Percentiles rank a stretch among this genome's conserved stretches.
phyloP scores from a whole-genome alignment of 2,797 vertebrate species.

The Alauda arvensis region DNA sequence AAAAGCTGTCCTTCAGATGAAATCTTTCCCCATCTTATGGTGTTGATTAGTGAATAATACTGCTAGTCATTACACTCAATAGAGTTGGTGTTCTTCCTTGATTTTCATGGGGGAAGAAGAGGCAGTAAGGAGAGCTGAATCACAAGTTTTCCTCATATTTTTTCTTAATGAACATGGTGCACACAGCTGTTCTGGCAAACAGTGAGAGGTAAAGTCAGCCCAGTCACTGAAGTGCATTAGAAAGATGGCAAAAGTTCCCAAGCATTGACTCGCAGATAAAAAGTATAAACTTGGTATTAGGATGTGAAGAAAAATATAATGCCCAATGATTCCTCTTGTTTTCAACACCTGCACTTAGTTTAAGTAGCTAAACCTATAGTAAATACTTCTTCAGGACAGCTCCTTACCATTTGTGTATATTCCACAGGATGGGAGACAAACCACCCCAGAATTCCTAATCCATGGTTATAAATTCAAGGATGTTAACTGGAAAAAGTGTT shows the following conservation, averaged over 20 bases:
- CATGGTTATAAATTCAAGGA: background rate
- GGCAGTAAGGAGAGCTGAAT: constrained; percentile 48
- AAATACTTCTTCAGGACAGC: background rate
- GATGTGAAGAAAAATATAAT: background rate
- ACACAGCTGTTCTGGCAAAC: constrained; percentile 7
- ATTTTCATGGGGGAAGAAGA: constrained; percentile 39
- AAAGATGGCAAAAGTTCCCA: background rate
- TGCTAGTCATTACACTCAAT: constrained; percentile 25
- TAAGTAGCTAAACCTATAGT: background rate
- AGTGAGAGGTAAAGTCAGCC: background rate
- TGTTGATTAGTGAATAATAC: constrained; percentile 8
- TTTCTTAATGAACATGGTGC: constrained; percentile 8
- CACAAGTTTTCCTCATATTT: constrained; percentile 42
- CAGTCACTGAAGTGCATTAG: background rate
- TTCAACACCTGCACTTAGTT: background rate
- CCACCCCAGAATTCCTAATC: background rate
- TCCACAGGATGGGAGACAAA: background rate
- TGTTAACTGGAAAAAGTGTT: background rate
- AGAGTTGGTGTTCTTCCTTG: constrained; percentile 28
- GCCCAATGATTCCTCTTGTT: background rate
- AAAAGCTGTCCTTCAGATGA: constrained; percentile 51
- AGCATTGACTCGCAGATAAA: background rate
- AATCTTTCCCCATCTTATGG: background rate
- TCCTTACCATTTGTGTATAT: background rate
- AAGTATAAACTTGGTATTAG: background rate